Evolutionary conservation across 2,888 invertebrate genomes (phyloP), one percentile per base, ranked within the genome.

Genomic region (Cataglyphis cursor): DNA sequence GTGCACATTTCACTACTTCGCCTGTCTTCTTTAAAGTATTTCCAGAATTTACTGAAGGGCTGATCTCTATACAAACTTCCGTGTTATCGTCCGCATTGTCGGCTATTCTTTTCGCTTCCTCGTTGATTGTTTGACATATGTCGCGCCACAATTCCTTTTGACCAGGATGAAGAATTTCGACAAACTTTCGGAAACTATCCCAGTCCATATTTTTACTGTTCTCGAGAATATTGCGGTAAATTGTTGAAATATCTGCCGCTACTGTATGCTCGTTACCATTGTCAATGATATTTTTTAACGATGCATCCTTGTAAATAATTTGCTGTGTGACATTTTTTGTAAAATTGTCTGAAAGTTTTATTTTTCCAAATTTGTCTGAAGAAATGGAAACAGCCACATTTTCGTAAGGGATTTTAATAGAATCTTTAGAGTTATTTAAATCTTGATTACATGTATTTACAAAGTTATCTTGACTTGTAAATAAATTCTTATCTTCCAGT

Each of bases 61-160:
- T 90, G 35, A 93, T 88, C 65, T 93, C 93, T 85, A 93, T 92
- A 31, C 84, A 92, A 38, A 93, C 89, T 87, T 93, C 92, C 54
- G 88, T 89, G 12, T 76, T 83, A 5, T 84, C 89, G 12, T 87
- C 88, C 8, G 80, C 82, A 35, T 88, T 86, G 8, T 80, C 87
- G 31, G 87, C 81, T 3, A 88, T 66, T 66, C 87, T 87, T 35
- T 44, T 87, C 41, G 88, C 88, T 68, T 93, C 92, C 48, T 90
- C 87, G 61, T 84, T 81, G 24, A 92, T 89, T 2, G 88, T 87
- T 38, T 59, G 83, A 75, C 92, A 93, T 86, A 93, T 89, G 35
- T 92, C 88, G 6, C 81, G 73, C 91, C 93, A 93, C 3, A 90
- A 70, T 51, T 90, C 82, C n/a, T 83, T 89, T 35, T 92, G 88